Conservation (phyloP, 2,113 vertebrate species). For the Amblyornis subalaris region DNA sequence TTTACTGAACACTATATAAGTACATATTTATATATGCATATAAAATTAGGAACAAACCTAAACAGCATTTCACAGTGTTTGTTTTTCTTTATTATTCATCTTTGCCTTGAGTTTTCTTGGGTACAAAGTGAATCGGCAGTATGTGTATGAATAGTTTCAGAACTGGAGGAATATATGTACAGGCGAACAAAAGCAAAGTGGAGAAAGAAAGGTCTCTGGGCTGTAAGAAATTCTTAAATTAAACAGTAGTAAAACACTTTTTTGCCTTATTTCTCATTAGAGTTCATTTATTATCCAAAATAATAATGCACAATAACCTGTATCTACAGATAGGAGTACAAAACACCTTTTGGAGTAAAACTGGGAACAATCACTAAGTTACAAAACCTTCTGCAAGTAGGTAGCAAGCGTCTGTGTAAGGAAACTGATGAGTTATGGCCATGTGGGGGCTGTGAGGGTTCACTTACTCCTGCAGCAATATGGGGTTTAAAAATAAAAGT, state of each 20-base stretch:
- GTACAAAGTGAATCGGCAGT: neutral
- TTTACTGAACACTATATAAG: neutral
- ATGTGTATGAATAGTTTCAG: neutral
- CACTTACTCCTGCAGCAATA: neutral
- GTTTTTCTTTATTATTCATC: neutral
- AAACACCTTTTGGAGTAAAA: neutral
- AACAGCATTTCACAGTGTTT: neutral
- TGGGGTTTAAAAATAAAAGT: neutral
- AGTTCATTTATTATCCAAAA: neutral
- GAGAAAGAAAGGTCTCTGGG: neutral
- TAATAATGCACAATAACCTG: neutral
- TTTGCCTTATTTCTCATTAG: neutral
- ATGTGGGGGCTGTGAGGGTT: neutral
- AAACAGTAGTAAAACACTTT: neutral
- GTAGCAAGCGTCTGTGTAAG: accelerated
- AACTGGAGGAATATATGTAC: neutral
- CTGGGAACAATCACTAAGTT: neutral
- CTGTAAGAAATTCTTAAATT: neutral
- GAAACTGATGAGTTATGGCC: neutral
- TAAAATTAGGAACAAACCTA: neutral
- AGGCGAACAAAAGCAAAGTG: neutral
- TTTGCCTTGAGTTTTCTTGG: neutral
- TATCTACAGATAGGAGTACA: neutral
- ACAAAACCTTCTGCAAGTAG: neutral
- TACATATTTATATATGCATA: neutral